Conservation (phyloP, 2,113 vertebrate genomes). For the Galeopterus variegatus region DNA sequence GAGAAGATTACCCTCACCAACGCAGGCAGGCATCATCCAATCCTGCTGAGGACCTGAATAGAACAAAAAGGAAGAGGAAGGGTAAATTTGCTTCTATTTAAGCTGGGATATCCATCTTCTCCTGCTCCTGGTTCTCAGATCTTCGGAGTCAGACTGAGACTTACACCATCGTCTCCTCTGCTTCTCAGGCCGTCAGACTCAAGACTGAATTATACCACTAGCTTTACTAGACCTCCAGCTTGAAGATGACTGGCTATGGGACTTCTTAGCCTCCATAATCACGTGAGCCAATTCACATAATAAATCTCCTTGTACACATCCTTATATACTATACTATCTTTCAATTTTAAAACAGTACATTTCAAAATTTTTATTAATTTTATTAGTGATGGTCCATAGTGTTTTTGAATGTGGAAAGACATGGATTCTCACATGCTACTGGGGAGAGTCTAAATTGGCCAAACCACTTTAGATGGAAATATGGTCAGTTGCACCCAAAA, state of each 20-base stretch:
- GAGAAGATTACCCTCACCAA: not conserved
- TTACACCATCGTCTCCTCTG: not conserved
- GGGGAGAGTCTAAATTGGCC: not conserved
- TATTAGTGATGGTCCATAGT: not conserved
- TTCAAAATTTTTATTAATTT: not conserved
- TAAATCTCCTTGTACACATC: not conserved
- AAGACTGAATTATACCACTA: not conserved
- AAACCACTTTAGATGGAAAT: conserved; percentile 29
- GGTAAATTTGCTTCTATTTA: not conserved
- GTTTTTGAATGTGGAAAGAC: conserved; percentile 1
- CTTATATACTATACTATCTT: not conserved
- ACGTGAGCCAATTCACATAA: not conserved
- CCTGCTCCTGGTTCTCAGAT: not conserved
- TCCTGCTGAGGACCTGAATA: not conserved
- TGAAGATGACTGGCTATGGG: not conserved
- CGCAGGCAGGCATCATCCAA: not conserved
- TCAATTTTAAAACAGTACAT: conserved; percentile 25
- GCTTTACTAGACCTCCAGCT: not conserved
- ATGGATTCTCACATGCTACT: not conserved
- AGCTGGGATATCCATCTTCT: not conserved
- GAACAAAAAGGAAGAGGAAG: not conserved
- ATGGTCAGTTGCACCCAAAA: conserved; percentile 1
- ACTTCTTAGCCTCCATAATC: not conserved
- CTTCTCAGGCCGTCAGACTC: not conserved
- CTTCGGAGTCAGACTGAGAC: not conserved